Base-by-base conservation (phyloP, 2,797 vertebrate genomes). In the Sylvia borin region DNA sequence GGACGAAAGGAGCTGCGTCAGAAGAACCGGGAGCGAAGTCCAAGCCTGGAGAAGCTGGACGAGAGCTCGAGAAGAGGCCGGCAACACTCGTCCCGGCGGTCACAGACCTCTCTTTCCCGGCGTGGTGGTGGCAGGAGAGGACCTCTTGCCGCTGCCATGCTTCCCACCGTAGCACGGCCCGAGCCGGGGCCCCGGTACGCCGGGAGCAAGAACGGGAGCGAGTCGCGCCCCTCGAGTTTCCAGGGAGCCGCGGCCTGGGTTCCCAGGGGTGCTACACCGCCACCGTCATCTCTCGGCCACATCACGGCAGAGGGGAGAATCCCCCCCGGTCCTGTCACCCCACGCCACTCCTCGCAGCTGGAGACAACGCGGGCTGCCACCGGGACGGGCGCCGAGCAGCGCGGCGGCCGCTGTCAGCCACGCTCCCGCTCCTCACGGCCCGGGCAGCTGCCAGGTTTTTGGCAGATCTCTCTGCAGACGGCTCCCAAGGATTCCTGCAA, bases 311-410 rank as follows among this genome's bases (percentile, higher is more conserved):
- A 51, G n/a, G 25, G 61, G 40, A 60, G 10, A 51, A 24, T 2
- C 4, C 18, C 7, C 19, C 14, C 7, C 5, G 1, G 2, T 10
- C 8, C 64, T 11, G 4, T 7, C 16, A 8, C 9, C 21, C 19
- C n/a, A 16, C 16, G 4, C 8, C 25, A 9, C 16, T 27, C 45
- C 64, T 7, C 15, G 16, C 71, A 76, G 65, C 76, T 40, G 65
- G 60, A 68, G 47, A 47, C 42, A 72, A 32, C 10, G 24, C 4
- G 20, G 43, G 19, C 67, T 72, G 78, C 3, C 17, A 42, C 25
- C 7, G 31, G 62, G 57, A 53, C 43, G 24, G 74, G 65, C 22
- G 3, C 42, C 51, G 70, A 45, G 54, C 66, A 51, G 57, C 58
- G 62, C 9, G 27, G 66, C 6, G 21, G 54, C 34, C 58, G 19